Evolutionary conservation across 2,113 vertebrate species (phyloP).

Genomic region (Muntiacus muntjak): DNA sequence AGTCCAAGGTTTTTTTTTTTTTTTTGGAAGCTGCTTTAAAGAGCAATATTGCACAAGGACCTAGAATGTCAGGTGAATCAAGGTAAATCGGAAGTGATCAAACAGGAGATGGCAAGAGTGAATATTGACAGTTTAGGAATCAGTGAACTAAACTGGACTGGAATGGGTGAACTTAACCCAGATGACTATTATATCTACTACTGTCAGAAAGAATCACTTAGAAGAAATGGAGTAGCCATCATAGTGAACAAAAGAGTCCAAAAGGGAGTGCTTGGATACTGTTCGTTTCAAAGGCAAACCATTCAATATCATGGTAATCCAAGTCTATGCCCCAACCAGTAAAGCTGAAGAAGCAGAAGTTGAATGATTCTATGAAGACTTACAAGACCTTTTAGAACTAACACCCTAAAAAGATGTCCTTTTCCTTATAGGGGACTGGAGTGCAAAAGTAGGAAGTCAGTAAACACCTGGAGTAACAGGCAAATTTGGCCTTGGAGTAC

Average conservation of each 20-base stretch:
- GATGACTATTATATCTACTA: neutral
- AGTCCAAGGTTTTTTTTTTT: no score
- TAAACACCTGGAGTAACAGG: neutral
- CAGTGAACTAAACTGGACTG: neutral
- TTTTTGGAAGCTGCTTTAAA: no score
- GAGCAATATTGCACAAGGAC: no score
- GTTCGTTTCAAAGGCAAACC: neutral
- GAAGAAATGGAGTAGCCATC: neutral
- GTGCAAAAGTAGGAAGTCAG: neutral
- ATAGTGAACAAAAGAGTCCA: neutral
- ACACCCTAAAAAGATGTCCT: rapidly evolving
- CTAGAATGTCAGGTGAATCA: no score
- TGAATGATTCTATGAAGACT: neutral
- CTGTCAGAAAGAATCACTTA: neutral
- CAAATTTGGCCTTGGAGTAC: neutral
- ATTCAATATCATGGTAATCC: neutral
- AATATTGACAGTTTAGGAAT: neutral
- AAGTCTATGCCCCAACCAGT: neutral
- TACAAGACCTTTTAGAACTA: neutral
- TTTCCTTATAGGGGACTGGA: neutral
- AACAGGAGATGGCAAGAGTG: neutral
- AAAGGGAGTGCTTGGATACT: neutral
- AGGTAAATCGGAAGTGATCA: neutral
- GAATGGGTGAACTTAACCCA: neutral
- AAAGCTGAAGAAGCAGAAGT: neutral